Percentiles rank a stretch among this genome's conserved stretches.
Conservation (phyloP, 2,888 invertebrate genomes). For the Mystacides longicornis region DNA sequence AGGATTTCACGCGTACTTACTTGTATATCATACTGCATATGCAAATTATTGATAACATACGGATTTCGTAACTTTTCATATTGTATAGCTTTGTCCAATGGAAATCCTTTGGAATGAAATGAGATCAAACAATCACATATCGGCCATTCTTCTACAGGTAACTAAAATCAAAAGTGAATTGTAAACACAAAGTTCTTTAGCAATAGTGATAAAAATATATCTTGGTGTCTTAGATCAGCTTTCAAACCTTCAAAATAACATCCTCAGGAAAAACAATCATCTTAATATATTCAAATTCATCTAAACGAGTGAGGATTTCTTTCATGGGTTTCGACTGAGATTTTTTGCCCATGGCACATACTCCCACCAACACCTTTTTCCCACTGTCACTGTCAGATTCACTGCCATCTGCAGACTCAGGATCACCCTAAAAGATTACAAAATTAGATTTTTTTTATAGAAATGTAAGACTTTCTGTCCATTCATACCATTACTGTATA, state of each 20-base stretch:
- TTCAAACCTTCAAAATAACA: conserved; percentile 89
- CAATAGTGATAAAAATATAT: too few species aligned
- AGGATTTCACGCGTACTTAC: conserved; percentile 39
- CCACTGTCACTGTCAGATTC: conserved; percentile 59
- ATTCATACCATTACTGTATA: too few species aligned
- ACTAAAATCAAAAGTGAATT: conserved; percentile 42
- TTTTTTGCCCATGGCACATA: conserved; percentile 99
- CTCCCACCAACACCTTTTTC: conserved; percentile 93
- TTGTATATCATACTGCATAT: conserved; percentile 97
- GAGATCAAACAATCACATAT: conserved; percentile 96
- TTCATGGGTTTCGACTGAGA: conserved; percentile 99
- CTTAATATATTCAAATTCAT: conserved; percentile 94
- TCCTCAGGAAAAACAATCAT: conserved; percentile 94
- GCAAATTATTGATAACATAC: conserved; percentile 96
- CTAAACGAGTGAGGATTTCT: conserved; percentile 91
- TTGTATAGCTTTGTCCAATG: conserved; percentile 93
- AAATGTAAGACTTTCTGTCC: too few species aligned
- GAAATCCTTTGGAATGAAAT: conserved; percentile 98
- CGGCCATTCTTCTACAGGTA: conserved; percentile 97
- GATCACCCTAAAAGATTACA: conserved; percentile 55
- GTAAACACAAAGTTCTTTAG: too few species aligned
- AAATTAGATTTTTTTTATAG: too few species aligned
- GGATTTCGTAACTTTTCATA: conserved; percentile 92
- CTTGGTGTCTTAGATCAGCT: too few species aligned
- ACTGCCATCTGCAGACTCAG: conserved; percentile 62